These are phyloP conservation scores for Anthoscopus minutus DNA, from an alignment of 2,113 vertebrate species.

Conservation along the genomic window DNA sequence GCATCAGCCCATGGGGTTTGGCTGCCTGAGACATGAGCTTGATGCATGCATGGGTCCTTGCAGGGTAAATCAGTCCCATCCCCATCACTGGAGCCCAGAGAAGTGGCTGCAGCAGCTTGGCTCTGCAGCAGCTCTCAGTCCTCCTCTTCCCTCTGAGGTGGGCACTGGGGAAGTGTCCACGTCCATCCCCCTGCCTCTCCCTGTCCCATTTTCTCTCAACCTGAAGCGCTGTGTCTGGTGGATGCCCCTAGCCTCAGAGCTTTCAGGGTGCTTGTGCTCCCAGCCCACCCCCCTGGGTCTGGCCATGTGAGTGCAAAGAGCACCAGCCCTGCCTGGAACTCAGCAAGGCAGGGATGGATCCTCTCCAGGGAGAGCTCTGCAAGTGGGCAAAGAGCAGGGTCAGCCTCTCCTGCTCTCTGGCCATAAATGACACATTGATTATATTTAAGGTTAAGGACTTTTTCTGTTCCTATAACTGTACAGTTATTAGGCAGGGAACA, in stretches of 20 bases:
- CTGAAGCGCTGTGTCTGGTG: background rate
- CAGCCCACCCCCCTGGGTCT: background rate
- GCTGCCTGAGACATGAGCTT: rapidly evolving
- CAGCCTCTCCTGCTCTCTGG: background rate
- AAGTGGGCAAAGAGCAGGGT: background rate
- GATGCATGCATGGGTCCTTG: rapidly evolving
- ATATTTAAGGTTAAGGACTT: background rate
- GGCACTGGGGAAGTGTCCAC: background rate
- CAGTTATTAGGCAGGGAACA: background rate
- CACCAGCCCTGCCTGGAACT: background rate
- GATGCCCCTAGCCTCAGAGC: background rate
- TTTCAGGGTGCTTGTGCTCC: background rate
- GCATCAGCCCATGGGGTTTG: background rate
- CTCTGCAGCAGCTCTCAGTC: background rate
- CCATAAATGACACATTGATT: background rate
- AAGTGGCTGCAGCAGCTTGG: background rate
- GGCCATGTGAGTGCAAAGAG: rapidly evolving
- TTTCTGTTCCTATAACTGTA: background rate
- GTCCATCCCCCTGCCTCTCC: background rate
- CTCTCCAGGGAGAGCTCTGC: background rate
- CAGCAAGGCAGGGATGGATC: background rate
- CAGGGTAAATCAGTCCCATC: background rate
- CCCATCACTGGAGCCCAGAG: background rate
- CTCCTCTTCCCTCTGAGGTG: background rate
- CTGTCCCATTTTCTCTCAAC: background rate